Conservation (phyloP, 2,888 invertebrate species). For the Pegoplata infirma region DNA sequence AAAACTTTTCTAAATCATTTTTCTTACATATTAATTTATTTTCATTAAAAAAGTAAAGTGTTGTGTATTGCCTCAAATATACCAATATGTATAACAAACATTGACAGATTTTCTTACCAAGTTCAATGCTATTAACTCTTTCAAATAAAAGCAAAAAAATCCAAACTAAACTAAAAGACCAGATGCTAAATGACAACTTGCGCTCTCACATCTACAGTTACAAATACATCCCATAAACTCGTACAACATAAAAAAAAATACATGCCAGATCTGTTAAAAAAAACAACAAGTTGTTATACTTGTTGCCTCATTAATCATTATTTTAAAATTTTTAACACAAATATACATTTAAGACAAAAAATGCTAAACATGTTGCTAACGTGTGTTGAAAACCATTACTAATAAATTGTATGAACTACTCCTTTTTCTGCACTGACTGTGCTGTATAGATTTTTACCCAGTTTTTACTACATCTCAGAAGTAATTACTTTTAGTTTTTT, state of each 20-base stretch:
- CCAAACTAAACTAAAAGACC: slow-evolving; percentile 38
- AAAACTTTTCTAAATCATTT: too few relatives aligned
- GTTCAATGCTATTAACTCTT: slow-evolving; percentile 46
- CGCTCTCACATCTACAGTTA: slow-evolving; percentile 50
- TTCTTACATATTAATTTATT: too few relatives aligned
- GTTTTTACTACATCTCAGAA: background rate
- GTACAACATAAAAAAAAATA: background rate
- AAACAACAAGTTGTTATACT: slow-evolving; percentile 52
- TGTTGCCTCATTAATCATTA: slow-evolving; percentile 57
- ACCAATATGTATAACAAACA: background rate
- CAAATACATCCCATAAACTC: background rate
- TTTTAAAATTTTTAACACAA: background rate
- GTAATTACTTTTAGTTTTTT: background rate
- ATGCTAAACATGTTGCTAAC: slow-evolving; percentile 47
- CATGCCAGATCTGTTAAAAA: slow-evolving; percentile 6
- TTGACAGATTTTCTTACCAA: slow-evolving; percentile 45
- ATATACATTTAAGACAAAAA: background rate
- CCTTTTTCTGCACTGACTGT: too few relatives aligned
- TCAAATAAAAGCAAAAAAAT: slow-evolving; percentile 2
- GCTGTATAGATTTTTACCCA: background rate
- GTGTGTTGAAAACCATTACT: slow-evolving; percentile 51
- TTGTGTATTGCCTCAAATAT: too few relatives aligned
- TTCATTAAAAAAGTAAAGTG: too few relatives aligned
- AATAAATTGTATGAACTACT: slow-evolving; percentile 22
- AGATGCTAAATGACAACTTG: slow-evolving; percentile 52